phyloP scores from a whole-genome alignment of 2,888 invertebrate species.

The Cyclophora albipunctata region DNA sequence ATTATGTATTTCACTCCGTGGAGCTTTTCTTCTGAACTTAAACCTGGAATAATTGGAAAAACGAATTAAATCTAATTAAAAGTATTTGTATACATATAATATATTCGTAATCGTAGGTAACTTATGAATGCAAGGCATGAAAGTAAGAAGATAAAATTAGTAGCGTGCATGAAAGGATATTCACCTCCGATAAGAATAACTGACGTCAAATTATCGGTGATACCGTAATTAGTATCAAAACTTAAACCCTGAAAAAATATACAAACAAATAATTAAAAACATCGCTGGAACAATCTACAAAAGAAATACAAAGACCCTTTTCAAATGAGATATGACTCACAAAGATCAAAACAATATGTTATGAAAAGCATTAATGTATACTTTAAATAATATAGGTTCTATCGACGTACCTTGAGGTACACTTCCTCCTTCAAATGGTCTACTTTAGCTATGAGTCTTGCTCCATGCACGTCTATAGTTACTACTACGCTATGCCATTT shows the following conservation, averaged over 20 bases:
- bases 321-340: too few species aligned
- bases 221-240: conserved; percentile 89
- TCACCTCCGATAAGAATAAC: conserved; percentile 92
- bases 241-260: conserved; percentile 78
- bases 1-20: conserved; percentile 95
- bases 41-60: conserved; percentile 61
- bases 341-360: too few species aligned
- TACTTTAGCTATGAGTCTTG: conserved; percentile 88
- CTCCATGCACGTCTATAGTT: conserved; percentile 90
- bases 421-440: conserved; percentile 88
- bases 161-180: conserved; percentile 8
- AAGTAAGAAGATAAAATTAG: background rate
- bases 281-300: conserved; percentile 2
- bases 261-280: conserved; percentile 4
- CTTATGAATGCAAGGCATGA: background rate
- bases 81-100: too few species aligned
- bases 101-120: too few species aligned
- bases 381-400: conserved; percentile 4
- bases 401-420: conserved; percentile 76
- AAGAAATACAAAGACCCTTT: background rate
- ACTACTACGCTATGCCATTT: conserved; percentile 93
- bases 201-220: conserved; percentile 88
- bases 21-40: conserved; percentile 90
- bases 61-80: too few species aligned
- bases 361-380: background rate